Evolutionary conservation across 2,797 vertebrate genomes (phyloP).

Genomic region (Brachymystax lenok): DNA sequence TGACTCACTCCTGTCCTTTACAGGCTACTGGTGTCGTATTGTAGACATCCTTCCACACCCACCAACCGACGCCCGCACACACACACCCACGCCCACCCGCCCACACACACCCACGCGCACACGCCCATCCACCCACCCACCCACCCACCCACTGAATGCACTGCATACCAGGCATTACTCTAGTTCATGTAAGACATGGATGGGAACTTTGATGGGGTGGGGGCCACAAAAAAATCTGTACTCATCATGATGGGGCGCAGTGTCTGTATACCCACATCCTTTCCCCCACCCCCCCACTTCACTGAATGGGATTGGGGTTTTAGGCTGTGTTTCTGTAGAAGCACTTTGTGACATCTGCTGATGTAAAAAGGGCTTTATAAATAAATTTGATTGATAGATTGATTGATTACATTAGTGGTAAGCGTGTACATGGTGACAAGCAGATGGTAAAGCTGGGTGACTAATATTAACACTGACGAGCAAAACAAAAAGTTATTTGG

Average conservation of each 20-base stretch:
- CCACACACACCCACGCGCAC: too few species aligned
- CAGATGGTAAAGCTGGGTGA: conserved; percentile 49
- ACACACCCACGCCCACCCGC: too few species aligned
- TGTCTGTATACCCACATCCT: too few species aligned
- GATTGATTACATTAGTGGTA: conserved; percentile 34
- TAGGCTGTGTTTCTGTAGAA: too few species aligned
- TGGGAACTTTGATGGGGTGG: too few species aligned
- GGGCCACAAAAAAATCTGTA: too few species aligned
- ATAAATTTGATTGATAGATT: not conserved
- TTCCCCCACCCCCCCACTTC: conserved; percentile 7
- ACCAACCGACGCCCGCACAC: too few species aligned
- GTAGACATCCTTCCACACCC: not conserved
- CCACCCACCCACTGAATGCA: not conserved
- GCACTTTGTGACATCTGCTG: too few species aligned
- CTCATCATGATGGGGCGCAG: too few species aligned
- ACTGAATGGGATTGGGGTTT: conserved; percentile 15
- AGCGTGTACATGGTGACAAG: conserved; percentile 29
- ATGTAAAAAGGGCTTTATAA: too few species aligned
- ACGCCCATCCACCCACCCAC: too few species aligned
- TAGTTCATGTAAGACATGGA: too few species aligned
- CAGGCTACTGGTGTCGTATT: not conserved
- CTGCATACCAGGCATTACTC: not conserved
- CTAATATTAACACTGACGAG: conserved; percentile 36
- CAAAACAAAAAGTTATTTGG: conserved; percentile 31
- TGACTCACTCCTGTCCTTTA: not conserved